These are phyloP conservation scores for Acridotheres tristis DNA, from an alignment of 2,797 vertebrate species.

Conservation along the genomic window DNA sequence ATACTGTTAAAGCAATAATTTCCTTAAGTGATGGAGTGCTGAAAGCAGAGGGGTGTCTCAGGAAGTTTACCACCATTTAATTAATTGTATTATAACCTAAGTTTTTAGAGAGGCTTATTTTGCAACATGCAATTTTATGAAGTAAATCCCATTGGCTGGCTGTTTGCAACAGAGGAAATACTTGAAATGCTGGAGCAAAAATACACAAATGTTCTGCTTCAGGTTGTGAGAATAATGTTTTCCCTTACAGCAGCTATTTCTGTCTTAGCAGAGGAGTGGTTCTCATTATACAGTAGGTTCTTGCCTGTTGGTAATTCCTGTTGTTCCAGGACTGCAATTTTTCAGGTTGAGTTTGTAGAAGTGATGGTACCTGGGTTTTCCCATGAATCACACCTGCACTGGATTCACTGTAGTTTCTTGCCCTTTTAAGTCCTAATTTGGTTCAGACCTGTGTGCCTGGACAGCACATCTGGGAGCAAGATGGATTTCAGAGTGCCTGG, in stretches of 20 bases:
- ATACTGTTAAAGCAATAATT: neutral
- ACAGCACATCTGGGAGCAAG: neutral
- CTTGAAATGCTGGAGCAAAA: slow-evolving; percentile 8
- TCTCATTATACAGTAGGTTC: neutral
- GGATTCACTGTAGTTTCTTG: neutral
- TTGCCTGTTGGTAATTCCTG: neutral
- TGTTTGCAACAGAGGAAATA: neutral
- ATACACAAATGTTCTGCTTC: neutral
- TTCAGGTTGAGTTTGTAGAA: neutral
- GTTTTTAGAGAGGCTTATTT: neutral
- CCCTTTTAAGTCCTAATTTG: neutral
- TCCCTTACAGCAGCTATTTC: neutral
- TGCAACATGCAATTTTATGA: neutral
- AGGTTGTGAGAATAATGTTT: neutral
- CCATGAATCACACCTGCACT: neutral
- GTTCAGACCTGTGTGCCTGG: neutral
- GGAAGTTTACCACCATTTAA: neutral
- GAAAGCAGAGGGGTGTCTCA: neutral
- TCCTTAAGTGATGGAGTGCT: neutral
- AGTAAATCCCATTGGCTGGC: neutral
- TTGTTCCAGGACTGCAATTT: neutral
- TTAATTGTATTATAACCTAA: neutral
- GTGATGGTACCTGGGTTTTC: neutral
- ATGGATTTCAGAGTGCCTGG: neutral
- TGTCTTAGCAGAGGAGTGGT: neutral